Conservation (phyloP, 1,140 invertebrate genomes). For the Drosophila ercepeae region DNA sequence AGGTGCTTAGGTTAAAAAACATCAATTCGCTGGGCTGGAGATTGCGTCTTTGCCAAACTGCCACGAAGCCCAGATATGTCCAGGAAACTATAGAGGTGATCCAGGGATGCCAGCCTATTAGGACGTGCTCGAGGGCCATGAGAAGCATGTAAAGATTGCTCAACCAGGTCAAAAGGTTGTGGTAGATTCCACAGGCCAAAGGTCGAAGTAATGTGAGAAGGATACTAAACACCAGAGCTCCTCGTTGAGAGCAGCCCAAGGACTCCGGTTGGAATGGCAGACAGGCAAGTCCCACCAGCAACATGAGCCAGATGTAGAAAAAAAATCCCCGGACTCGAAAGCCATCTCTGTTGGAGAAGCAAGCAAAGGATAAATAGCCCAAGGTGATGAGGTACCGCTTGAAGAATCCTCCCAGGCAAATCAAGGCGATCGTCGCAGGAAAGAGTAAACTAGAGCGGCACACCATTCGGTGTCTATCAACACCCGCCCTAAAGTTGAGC, state of each 20-base stretch:
- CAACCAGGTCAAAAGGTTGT: slow-evolving; percentile 5
- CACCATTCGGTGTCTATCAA: background rate
- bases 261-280: slow-evolving; percentile 28
- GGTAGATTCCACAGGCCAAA: slow-evolving; percentile 1
- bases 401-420: slow-evolving; percentile 36
- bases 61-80: slow-evolving; percentile 18
- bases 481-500: background rate
- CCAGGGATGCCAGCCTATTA: slow-evolving; percentile 1
- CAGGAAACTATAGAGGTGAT: slow-evolving; percentile 19
- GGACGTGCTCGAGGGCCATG: slow-evolving; percentile 5
- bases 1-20: slow-evolving; percentile 39
- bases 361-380: slow-evolving; percentile 38
- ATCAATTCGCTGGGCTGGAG: slow-evolving; percentile 5
- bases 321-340: background rate
- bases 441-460: background rate
- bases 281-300: slow-evolving; percentile 21
- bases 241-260: slow-evolving; percentile 31
- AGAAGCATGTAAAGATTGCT: slow-evolving; percentile 23
- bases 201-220: slow-evolving; percentile 26
- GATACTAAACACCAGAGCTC: slow-evolving; percentile 28
- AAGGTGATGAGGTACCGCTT: slow-evolving; percentile 14
- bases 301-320: slow-evolving; percentile 29
- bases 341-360: slow-evolving; percentile 19
- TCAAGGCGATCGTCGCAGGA: background rate
- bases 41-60: slow-evolving; percentile 3